These are phyloP conservation scores for Rhinatrema bivittatum DNA, from an alignment of 2,797 vertebrate species.

Conservation along the genomic window DNA sequence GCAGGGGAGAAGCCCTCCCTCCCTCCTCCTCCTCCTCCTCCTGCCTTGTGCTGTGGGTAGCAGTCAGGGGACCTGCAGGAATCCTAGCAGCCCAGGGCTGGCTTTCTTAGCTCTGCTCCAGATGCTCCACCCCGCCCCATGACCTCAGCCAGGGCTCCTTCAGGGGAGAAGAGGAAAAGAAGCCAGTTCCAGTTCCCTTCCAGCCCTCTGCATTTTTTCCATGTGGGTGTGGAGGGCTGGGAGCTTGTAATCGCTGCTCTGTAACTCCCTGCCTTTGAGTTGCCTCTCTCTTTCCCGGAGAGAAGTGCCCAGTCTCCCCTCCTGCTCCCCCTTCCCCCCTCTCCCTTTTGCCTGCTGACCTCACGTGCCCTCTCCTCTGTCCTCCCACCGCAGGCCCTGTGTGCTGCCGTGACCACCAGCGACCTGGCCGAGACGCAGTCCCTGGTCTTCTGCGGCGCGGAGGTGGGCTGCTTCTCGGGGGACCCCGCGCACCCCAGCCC, in stretches of 20 bases:
- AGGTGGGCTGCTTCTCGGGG: conserved; percentile 70
- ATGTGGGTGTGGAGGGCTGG: no score
- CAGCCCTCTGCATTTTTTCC: no score
- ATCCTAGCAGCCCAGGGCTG: no score
- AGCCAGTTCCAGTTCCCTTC: no score
- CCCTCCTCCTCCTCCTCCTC: neutral
- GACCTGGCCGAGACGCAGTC: conserved; percentile 86
- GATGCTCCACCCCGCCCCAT: neutral
- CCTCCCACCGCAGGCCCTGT: conserved; percentile 65
- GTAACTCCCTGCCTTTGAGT: neutral
- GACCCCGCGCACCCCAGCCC: conserved; percentile 60
- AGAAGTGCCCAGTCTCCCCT: neutral
- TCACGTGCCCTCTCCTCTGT: no score
- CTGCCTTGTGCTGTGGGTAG: neutral
- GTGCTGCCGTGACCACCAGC: conserved; percentile 75
- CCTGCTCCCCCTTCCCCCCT: accelerated
- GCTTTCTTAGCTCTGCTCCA: neutral
- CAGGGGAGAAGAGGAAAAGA: no score
- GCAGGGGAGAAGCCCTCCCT: conserved; percentile 7
- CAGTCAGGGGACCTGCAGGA: no score
- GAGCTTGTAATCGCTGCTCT: no score
- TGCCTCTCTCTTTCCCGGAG: neutral
- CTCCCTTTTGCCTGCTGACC: no score
- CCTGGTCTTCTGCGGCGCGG: conserved; percentile 86
- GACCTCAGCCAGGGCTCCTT: no score